Evolutionary conservation across 1,140 invertebrate species (phyloP).

Genomic region (Hetaerina americana): DNA sequence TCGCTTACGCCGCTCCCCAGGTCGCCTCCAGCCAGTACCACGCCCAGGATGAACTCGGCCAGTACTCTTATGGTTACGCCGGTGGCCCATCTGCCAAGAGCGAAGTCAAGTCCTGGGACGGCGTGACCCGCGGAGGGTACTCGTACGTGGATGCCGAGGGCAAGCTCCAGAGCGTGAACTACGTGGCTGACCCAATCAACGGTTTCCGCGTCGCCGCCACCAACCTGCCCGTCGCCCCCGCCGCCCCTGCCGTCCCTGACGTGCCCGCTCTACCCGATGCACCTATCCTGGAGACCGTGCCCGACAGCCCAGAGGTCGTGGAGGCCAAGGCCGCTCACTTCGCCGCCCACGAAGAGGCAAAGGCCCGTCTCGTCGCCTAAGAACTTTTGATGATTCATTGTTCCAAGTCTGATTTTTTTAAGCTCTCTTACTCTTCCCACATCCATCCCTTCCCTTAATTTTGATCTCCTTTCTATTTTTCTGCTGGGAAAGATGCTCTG

Average conservation of each 20-base stretch:
- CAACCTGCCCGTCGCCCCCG: constrained; percentile 20
- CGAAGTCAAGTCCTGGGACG: constrained; percentile 13
- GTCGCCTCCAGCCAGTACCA: not conserved
- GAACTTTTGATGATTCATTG: too few relatives aligned
- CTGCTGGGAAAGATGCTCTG: too few relatives aligned
- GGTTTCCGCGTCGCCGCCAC: constrained; percentile 20
- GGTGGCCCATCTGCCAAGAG: constrained; percentile 18
- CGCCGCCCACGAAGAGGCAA: constrained; percentile 11
- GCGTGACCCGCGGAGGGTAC: constrained; percentile 21
- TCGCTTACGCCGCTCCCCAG: constrained; percentile 24
- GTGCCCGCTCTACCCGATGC: constrained; percentile 5
- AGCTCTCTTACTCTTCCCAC: too few relatives aligned
- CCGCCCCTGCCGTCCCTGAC: constrained; percentile 1
- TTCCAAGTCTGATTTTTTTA: too few relatives aligned
- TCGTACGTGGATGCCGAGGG: constrained; percentile 21
- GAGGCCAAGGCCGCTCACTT: constrained; percentile 20
- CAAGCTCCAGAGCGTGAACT: constrained; percentile 16
- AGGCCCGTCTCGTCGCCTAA: not conserved
- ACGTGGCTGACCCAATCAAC: constrained; percentile 17
- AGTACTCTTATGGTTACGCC: constrained; percentile 28
- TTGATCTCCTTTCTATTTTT: too few relatives aligned
- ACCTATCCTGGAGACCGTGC: constrained; percentile 19
- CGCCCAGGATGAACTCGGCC: constrained; percentile 32
- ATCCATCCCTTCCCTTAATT: too few relatives aligned
- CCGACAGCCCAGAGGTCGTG: constrained; percentile 21